Conservation (phyloP, 1,140 invertebrate species). For the Ctenoplectra terminalis region DNA sequence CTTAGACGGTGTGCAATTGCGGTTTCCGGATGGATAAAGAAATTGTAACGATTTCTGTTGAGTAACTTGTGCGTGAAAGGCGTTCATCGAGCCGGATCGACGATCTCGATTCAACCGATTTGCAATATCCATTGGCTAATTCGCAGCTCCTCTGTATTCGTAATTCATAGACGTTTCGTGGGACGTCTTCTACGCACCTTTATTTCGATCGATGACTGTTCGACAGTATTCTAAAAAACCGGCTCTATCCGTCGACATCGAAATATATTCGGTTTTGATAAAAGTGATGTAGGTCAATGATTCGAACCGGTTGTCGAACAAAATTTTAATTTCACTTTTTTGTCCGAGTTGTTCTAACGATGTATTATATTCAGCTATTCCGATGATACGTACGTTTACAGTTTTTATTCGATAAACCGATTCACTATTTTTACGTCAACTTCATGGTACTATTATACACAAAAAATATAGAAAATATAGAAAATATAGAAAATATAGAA, state of each 20-base stretch:
- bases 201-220: background rate
- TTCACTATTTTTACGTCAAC: too few species aligned
- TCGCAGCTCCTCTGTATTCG: background rate
- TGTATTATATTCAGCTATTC: too few species aligned
- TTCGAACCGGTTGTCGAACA: too few species aligned
- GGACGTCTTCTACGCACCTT: background rate
- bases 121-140: conserved; percentile 23
- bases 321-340: too few species aligned
- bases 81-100: conserved; percentile 58
- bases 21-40: conserved; percentile 55
- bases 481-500: too few species aligned
- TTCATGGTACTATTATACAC: too few species aligned
- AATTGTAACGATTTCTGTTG: conserved; percentile 63
- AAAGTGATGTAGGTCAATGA: too few species aligned
- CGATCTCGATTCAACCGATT: conserved; percentile 50
- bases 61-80: conserved; percentile 62
- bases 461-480: too few species aligned
- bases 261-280: too few species aligned
- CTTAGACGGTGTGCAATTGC: background rate
- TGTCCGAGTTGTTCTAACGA: too few species aligned
- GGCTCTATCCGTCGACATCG: background rate
- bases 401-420: too few species aligned
- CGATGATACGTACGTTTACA: too few species aligned
- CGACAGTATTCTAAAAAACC: background rate
- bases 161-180: background rate